A percentile compares a stretch with the other conserved stretches of the same genome.
Conservation (phyloP, 1,140 invertebrate species). For the Drosophila punjabiensis region DNA sequence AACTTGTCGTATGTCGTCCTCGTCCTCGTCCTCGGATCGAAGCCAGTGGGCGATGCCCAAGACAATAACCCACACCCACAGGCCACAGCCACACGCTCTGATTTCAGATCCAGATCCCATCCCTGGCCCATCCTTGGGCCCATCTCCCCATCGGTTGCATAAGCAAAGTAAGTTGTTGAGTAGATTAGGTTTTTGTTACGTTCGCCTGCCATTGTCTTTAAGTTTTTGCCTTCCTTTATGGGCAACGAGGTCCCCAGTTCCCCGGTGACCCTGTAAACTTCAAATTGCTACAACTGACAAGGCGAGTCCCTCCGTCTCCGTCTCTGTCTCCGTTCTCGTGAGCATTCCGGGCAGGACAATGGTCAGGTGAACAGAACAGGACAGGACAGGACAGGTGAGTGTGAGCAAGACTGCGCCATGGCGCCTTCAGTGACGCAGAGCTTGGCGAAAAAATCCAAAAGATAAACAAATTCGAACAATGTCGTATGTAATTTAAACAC, state of each 20-base stretch:
- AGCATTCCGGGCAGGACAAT: constrained; percentile 31
- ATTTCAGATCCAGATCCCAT: constrained; percentile 22
- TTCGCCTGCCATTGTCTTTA: constrained; percentile 71
- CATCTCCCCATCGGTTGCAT: constrained; percentile 19
- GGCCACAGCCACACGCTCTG: constrained; percentile 23
- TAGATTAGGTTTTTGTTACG: constrained; percentile 78
- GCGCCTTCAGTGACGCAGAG: constrained; percentile 28
- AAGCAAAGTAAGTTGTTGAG: constrained; percentile 79
- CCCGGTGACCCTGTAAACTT: constrained; percentile 81
- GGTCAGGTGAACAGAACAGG: constrained; percentile 28
- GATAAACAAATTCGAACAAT: constrained; percentile 52
- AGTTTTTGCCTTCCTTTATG: constrained; percentile 71
- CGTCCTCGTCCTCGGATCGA: constrained; percentile 77
- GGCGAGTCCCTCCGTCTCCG: constrained; percentile 5
- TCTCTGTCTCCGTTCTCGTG: neutral
- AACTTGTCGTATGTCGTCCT: constrained; percentile 79
- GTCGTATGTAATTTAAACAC: constrained; percentile 48
- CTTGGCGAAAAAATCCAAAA: constrained; percentile 40
- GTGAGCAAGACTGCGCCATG: constrained; percentile 11
- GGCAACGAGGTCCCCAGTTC: constrained; percentile 49
- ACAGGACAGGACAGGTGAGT: constrained; percentile 44
- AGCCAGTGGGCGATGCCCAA: constrained; percentile 72
- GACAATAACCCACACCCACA: constrained; percentile 62
- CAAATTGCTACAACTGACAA: constrained; percentile 79
- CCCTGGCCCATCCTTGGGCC: neutral